phyloP scores from a whole-genome alignment of 2,888 invertebrate genomes.

The Linyphia triangularis region DNA sequence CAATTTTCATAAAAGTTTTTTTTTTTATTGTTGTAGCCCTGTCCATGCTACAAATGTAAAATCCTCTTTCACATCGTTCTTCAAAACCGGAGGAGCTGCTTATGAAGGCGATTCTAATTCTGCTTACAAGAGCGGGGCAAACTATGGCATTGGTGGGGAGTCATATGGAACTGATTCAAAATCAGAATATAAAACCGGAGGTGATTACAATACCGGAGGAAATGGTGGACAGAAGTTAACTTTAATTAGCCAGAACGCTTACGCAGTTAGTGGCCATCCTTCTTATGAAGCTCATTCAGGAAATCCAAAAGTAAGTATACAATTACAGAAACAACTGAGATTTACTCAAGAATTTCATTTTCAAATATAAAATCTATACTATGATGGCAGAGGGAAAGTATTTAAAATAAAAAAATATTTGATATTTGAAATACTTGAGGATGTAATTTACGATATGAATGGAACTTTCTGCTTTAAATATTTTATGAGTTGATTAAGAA shows the following conservation, averaged over 20 bases:
- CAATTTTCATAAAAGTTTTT: background rate
- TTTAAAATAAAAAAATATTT: too few species aligned
- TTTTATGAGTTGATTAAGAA: too few species aligned
- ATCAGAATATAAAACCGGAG: background rate
- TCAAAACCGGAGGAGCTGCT: background rate
- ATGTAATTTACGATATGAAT: too few species aligned
- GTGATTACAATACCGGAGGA: background rate
- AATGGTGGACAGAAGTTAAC: background rate
- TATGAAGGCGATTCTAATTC: background rate
- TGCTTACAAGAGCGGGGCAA: background rate
- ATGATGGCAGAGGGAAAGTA: too few species aligned
- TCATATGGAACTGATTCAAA: background rate
- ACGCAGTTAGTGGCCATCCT: background rate
- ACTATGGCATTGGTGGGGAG: background rate
- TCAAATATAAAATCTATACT: too few species aligned
- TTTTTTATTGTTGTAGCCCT: background rate
- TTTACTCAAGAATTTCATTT: background rate
- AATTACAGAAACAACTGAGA: background rate
- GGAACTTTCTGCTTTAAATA: too few species aligned
- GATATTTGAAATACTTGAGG: too few species aligned
- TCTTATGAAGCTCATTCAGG: constrained; percentile 14
- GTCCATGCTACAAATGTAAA: background rate
- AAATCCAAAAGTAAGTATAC: constrained; percentile 25
- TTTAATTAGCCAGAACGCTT: background rate
- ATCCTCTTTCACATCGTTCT: background rate